A percentile compares a stretch with the other conserved stretches of the same genome.
phyloP scores from a whole-genome alignment of 2,113 vertebrate genomes.

The Setophaga coronata region DNA sequence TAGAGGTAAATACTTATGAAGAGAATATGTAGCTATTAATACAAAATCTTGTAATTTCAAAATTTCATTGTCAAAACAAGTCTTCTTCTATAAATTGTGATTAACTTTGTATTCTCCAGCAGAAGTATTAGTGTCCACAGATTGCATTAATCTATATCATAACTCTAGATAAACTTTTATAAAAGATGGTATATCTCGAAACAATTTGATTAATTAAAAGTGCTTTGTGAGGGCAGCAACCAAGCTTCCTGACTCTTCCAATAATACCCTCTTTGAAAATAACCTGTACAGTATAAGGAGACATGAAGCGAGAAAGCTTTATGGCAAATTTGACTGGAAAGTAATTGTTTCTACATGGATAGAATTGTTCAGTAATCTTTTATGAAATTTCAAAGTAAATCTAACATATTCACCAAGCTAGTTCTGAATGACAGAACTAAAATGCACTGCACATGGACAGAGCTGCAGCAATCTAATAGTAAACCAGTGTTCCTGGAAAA shows the following conservation, averaged over 20 bases:
- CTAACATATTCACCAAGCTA: slow-evolving; percentile 29
- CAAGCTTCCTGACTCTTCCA: neutral
- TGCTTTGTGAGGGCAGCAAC: neutral
- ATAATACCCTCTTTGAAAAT: slow-evolving; percentile 9
- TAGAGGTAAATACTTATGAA: neutral
- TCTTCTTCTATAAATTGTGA: neutral
- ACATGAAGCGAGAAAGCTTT: neutral
- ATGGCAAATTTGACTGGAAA: slow-evolving; percentile 62
- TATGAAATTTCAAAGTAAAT: slow-evolving; percentile 50
- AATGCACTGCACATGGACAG: neutral
- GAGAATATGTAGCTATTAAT: neutral
- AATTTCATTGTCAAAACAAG: neutral
- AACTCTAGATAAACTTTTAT: neutral
- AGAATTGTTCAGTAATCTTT: slow-evolving; percentile 56
- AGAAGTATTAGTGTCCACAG: neutral
- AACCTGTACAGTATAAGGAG: neutral
- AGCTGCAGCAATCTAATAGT: slow-evolving; percentile 25
- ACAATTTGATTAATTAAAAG: neutral
- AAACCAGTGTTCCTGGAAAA: slow-evolving; percentile 49
- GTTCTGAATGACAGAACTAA: slow-evolving; percentile 45
- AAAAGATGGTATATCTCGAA: neutral
- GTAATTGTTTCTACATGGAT: slow-evolving; percentile 49
- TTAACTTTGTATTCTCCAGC: neutral
- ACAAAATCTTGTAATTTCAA: neutral
- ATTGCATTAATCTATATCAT: neutral